These are phyloP conservation scores for Gasterosteus aculeatus DNA, from an alignment of 2,113 vertebrate genomes.

Conservation along the genomic window DNA sequence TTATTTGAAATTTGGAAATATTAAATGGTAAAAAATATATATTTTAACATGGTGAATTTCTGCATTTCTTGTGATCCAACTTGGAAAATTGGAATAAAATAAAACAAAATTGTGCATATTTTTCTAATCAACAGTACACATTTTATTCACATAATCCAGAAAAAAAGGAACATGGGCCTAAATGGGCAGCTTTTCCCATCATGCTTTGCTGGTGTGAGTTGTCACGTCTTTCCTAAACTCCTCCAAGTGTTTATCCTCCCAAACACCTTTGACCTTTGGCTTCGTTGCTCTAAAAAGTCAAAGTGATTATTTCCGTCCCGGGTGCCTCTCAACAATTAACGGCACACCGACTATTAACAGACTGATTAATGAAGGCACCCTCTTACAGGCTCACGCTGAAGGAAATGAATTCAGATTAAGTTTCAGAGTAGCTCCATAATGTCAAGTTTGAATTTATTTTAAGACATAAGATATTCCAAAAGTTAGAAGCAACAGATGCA, in stretches of 20 bases:
- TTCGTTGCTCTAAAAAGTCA: slow-evolving; percentile 66
- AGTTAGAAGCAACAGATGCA: slow-evolving; percentile 61
- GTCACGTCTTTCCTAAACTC: neutral
- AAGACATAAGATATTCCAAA: slow-evolving; percentile 34
- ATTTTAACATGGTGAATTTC: neutral
- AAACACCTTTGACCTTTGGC: slow-evolving; percentile 68
- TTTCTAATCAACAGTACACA: neutral
- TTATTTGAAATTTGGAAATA: neutral
- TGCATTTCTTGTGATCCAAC: neutral
- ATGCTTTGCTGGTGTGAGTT: neutral
- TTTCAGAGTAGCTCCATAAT: slow-evolving; percentile 29
- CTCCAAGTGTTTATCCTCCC: slow-evolving; percentile 43
- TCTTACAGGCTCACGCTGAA: neutral
- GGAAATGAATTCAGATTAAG: slow-evolving; percentile 40
- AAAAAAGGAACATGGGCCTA: neutral
- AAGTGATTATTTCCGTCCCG: slow-evolving; percentile 60
- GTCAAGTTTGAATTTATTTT: slow-evolving; percentile 50
- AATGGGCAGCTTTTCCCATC: slow-evolving; percentile 13
- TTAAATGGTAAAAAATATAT: neutral
- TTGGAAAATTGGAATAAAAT: neutral
- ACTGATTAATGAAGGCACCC: slow-evolving; percentile 65
- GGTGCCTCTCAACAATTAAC: slow-evolving; percentile 67
- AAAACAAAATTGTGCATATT: neutral
- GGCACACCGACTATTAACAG: slow-evolving; percentile 46
- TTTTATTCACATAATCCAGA: neutral